Percentiles rank a stretch among this genome's conserved stretches.
These are phyloP conservation scores for Reinhardtius hippoglossoides DNA, from an alignment of 2,113 vertebrate genomes.

Conservation along the genomic window DNA sequence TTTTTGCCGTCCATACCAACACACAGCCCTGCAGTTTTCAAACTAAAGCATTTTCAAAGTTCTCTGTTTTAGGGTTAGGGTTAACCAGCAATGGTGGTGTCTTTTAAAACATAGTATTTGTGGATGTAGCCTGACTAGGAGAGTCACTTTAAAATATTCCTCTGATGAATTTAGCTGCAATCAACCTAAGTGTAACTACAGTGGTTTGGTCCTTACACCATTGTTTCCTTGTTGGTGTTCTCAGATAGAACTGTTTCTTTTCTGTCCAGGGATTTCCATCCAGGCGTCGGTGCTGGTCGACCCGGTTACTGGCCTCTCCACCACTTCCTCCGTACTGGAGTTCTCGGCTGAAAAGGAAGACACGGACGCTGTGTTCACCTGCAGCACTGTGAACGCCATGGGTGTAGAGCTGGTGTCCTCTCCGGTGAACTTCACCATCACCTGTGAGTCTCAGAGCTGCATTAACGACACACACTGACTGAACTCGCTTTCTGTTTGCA, in stretches of 20 bases:
- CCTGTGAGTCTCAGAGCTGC: constrained; percentile 87
- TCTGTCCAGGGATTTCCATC: constrained; percentile 83
- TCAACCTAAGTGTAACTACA: neutral
- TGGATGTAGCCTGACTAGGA: neutral
- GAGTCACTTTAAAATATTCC: constrained; percentile 7
- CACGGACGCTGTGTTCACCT: constrained; percentile 85
- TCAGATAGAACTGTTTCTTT: constrained; percentile 44
- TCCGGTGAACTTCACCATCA: constrained; percentile 85
- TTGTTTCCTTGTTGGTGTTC: constrained; percentile 21
- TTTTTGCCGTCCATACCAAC: too few species aligned
- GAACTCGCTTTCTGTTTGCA: constrained; percentile 5
- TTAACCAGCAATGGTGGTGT: too few species aligned
- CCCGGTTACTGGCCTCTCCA: constrained; percentile 84
- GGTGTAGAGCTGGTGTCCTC: constrained; percentile 83
- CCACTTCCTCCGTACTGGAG: constrained; percentile 84
- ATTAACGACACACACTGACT: neutral
- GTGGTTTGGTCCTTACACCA: constrained; percentile 12
- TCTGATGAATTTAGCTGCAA: constrained; percentile 23
- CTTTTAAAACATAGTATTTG: too few species aligned
- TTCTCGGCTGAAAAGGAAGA: constrained; percentile 90
- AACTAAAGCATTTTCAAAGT: too few species aligned
- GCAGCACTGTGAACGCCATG: constrained; percentile 81
- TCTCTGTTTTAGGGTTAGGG: too few species aligned
- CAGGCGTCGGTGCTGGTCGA: constrained; percentile 76
- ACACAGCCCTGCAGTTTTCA: too few species aligned